Evolutionary conservation across 2,888 invertebrate genomes (phyloP).

Genomic region (Cephus sareptanus): DNA sequence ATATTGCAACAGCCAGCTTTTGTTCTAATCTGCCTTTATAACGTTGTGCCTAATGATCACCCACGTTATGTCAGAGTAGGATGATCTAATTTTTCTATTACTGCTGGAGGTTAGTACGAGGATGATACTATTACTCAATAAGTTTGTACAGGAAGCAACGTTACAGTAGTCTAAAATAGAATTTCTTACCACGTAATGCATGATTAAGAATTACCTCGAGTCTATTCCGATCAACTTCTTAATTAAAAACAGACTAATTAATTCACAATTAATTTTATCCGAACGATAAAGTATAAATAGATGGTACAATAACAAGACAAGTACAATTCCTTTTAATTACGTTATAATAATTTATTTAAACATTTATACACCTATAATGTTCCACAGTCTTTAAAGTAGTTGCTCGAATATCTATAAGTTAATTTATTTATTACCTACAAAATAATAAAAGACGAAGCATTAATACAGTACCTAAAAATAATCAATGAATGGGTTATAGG

Average conservation of each 20-base stretch:
- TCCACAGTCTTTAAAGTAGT: slow-evolving; percentile 60
- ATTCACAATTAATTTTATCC: neutral
- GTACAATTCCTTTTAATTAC: slow-evolving; percentile 23
- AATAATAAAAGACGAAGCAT: slow-evolving; percentile 24
- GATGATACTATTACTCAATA: neutral
- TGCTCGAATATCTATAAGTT: slow-evolving; percentile 45
- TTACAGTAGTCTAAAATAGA: neutral
- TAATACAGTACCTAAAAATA: neutral
- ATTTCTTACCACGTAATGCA: neutral
- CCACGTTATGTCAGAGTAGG: neutral
- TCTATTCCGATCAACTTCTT: too few relatives aligned
- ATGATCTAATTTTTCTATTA: neutral
- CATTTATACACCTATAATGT: slow-evolving; percentile 61
- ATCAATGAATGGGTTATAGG: neutral
- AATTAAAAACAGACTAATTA: too few relatives aligned
- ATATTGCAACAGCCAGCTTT: neutral
- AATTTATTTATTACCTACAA: slow-evolving; percentile 47
- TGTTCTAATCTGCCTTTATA: neutral
- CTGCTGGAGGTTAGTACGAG: neutral
- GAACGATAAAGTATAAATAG: neutral
- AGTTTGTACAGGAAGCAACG: neutral
- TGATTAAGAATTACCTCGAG: too few relatives aligned
- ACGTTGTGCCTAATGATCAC: neutral
- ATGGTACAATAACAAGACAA: neutral
- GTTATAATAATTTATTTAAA: slow-evolving; percentile 59